phyloP scores from a whole-genome alignment of 1,140 invertebrate genomes.

The Drosophila bifasciata region DNA sequence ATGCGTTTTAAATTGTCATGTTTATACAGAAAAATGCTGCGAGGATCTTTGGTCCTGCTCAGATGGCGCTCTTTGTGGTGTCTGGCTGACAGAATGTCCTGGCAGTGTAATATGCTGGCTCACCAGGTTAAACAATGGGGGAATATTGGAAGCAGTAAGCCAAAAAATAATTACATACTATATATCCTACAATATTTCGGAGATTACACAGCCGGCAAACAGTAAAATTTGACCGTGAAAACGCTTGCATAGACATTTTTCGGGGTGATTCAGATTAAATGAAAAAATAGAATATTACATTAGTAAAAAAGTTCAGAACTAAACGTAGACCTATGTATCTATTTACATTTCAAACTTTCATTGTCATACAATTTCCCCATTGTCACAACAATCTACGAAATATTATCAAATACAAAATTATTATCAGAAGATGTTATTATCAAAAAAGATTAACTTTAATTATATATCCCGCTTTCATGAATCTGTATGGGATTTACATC shows the following conservation, averaged over 20 bases:
- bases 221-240: not conserved
- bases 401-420: too few species aligned
- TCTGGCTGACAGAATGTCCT: slow-evolving; percentile 22
- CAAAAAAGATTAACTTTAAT: too few species aligned
- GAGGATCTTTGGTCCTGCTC: slow-evolving; percentile 14
- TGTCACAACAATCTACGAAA: too few species aligned
- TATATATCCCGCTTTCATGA: too few species aligned
- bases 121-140: slow-evolving; percentile 24
- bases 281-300: too few species aligned
- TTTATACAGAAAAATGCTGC: slow-evolving; percentile 64
- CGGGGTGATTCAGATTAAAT: too few species aligned
- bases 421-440: too few species aligned
- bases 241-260: too few species aligned
- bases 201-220: slow-evolving; percentile 6
- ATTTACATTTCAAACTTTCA: too few species aligned
- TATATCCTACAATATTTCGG: slow-evolving; percentile 1
- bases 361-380: too few species aligned
- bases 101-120: slow-evolving; percentile 17
- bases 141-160: slow-evolving; percentile 28
- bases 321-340: too few species aligned
- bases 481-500: not conserved
- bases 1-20: slow-evolving; percentile 83
- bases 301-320: too few species aligned
- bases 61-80: slow-evolving; percentile 16
- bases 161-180: slow-evolving; percentile 10